Conservation (phyloP, 2,888 invertebrate genomes). For the Leptogaster cylindrica region DNA sequence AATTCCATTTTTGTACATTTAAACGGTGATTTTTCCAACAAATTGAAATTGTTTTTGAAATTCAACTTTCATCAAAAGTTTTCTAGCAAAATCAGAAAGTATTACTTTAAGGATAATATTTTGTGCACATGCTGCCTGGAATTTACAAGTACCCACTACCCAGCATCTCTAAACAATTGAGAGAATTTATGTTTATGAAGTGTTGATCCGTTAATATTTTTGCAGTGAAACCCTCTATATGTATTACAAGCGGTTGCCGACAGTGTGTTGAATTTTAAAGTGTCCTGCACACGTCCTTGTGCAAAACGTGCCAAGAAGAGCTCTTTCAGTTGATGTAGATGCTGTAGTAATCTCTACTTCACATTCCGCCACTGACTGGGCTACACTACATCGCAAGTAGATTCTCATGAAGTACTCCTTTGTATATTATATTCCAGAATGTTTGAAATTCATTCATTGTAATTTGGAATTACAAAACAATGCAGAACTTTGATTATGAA, state of each 20-base stretch:
- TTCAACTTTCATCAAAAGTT: too few relatives aligned
- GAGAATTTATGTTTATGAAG: constrained; percentile 18
- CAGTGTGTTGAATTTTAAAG: constrained; percentile 24
- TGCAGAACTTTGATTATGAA: too few relatives aligned
- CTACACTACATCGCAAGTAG: constrained; percentile 14
- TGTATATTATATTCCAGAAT: too few relatives aligned
- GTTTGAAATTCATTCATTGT: too few relatives aligned
- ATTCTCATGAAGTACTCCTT: constrained; percentile 28
- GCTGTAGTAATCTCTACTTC: constrained; percentile 1
- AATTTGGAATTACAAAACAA: too few relatives aligned
- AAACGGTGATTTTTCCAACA: not conserved
- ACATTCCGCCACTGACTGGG: not conserved
- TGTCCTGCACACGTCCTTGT: constrained; percentile 9
- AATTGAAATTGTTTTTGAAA: too few relatives aligned
- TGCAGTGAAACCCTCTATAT: constrained; percentile 26
- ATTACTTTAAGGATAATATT: too few relatives aligned
- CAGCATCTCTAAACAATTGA: constrained; percentile 33
- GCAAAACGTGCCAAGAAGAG: not conserved
- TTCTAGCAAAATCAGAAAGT: too few relatives aligned
- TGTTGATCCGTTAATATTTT: constrained; percentile 35
- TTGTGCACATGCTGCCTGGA: constrained; percentile 14
- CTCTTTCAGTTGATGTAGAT: not conserved
- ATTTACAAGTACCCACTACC: constrained; percentile 29
- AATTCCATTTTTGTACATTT: not conserved
- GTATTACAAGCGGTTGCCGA: not conserved